Conservation (phyloP, 2,888 invertebrate genomes). For the Teleogryllus oceanicus region DNA sequence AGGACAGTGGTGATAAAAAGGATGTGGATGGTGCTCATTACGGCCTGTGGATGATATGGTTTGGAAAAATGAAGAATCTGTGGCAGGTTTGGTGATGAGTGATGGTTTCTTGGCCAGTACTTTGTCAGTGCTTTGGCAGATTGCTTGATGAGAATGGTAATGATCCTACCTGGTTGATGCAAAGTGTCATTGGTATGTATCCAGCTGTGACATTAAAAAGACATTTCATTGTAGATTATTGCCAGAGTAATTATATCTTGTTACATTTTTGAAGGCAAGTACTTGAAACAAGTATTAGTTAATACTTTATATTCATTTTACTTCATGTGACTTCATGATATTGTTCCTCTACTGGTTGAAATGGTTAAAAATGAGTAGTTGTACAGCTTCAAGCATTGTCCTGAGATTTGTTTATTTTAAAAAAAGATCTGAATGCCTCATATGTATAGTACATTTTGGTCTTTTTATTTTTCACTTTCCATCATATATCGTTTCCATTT, state of each 20-base stretch:
- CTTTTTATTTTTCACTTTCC: too few species aligned
- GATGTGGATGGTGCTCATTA: neutral
- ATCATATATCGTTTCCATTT: too few species aligned
- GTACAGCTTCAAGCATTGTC: too few species aligned
- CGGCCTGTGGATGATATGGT: neutral
- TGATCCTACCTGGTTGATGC: neutral
- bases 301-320: too few species aligned
- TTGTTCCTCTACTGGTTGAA: too few species aligned
- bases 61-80: neutral
- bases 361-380: too few species aligned
- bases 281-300: too few species aligned
- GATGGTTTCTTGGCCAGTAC: neutral
- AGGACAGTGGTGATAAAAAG: neutral
- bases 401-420: too few species aligned
- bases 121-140: neutral
- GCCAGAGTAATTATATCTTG: neutral
- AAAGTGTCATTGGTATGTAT: neutral
- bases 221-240: slow-evolving; percentile 10
- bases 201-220: neutral
- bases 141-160: neutral
- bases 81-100: neutral
- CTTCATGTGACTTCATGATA: too few species aligned
- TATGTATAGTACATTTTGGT: too few species aligned
- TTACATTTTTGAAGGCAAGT: too few species aligned
- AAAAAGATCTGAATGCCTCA: too few species aligned